Evolutionary conservation across 2,113 vertebrate species (phyloP), one percentile per base, ranked within the genome.

Genomic region (Panurus biarmicus): DNA sequence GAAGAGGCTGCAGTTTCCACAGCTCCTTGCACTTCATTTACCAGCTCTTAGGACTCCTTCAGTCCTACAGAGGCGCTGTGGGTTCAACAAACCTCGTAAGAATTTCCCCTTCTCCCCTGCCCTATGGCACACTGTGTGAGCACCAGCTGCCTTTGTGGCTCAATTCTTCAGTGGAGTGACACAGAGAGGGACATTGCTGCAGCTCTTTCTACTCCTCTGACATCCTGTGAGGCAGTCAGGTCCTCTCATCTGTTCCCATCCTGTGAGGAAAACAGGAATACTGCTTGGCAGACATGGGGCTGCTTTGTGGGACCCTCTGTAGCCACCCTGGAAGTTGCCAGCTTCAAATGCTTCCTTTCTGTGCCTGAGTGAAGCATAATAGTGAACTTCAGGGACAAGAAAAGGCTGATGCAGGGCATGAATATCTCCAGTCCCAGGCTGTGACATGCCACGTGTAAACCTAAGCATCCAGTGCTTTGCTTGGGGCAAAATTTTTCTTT

Each of bases 71-170:
- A n/a, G 45, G 26, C 15, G 5, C 38, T 53, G 35, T 1, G 5
- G 19, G 54, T 73, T 36, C 45, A 38, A 26, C 12, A 48, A 48
- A 28, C n/a, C 6, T 85, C 0, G 0, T 20, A 2, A 5, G 26
- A 57, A 14, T 73, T 28, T 29, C 7, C 25, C 8, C 66, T 85
- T 87, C 16, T 87, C n/a, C 5, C 1, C 29, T 65, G 48, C 26
- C 10, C 8, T 10, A 2, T 17, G 1, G 1, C 24, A 5, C n/a
- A 11, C 44, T 0, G 0, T 9, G 29, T 18, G 29, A 48, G 17
- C 26, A 45, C 11, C 40, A 35, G 31, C 35, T 5, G 22, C 20
- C 26, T 79, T 79, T 38, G 65, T 50, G 77, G 29, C 6, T 8
- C 4, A n/a, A 7, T 45, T 45, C 51, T 26, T 33, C 6, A 13